Conservation (phyloP, 1,140 invertebrate species). For the Aphis craccivora region DNA sequence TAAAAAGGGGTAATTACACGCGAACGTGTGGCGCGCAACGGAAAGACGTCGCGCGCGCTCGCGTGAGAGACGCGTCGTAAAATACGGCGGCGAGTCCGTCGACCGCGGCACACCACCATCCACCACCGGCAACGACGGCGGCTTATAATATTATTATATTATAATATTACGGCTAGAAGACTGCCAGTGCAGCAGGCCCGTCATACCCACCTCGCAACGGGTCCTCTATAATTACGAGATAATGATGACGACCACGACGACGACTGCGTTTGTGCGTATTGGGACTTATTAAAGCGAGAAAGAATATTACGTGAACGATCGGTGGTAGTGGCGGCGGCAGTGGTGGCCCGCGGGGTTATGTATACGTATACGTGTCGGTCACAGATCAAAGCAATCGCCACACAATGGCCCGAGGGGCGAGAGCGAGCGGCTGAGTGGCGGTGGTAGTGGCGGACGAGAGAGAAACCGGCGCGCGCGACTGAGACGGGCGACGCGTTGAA, state of each 20-base stretch:
- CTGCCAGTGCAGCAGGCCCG: neutral
- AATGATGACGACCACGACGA: constrained; percentile 52
- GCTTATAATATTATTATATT: constrained; percentile 18
- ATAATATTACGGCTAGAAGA: constrained; percentile 18
- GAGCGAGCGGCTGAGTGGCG: neutral
- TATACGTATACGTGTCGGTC: constrained; percentile 51
- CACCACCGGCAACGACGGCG: neutral
- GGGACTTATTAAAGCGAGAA: constrained; percentile 56
- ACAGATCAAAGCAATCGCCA: constrained; percentile 56
- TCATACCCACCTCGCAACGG: constrained; percentile 12
- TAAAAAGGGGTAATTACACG: constrained; percentile 52
- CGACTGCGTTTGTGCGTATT: constrained; percentile 29
- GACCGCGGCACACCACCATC: neutral
- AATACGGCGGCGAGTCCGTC: constrained; percentile 23
- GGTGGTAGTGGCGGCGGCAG: neutral
- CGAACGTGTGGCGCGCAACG: constrained; percentile 38
- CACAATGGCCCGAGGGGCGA: constrained; percentile 52
- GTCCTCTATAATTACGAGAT: constrained; percentile 57
- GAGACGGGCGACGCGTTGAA: constrained; percentile 26
- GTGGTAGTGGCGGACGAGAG: neutral
- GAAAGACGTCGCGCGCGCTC: neutral
- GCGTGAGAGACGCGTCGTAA: neutral
- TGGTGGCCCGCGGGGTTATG: constrained; percentile 28
- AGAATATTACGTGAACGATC: constrained; percentile 36
- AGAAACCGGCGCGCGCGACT: neutral